phyloP scores from a whole-genome alignment of 2,888 invertebrate genomes.

The Aphidoletes aphidimyza region DNA sequence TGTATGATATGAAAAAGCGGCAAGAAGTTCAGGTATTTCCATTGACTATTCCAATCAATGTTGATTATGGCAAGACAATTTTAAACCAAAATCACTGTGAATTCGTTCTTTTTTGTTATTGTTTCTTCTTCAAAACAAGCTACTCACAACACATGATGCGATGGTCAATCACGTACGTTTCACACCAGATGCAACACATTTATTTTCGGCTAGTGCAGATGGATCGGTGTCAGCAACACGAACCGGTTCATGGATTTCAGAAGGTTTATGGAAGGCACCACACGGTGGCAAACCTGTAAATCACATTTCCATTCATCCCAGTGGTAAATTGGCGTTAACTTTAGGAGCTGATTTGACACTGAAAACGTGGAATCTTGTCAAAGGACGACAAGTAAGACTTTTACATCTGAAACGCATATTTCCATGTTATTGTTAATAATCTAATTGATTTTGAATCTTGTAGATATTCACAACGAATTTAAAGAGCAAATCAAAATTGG shows the following conservation, averaged over 20 bases:
- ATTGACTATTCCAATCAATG: not conserved
- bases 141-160: slow-evolving; percentile 82
- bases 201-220: slow-evolving; percentile 87
- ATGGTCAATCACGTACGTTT: slow-evolving; percentile 84
- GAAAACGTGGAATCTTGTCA: slow-evolving; percentile 93
- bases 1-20: slow-evolving; percentile 83
- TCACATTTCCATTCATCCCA: slow-evolving; percentile 84
- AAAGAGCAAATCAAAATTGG: slow-evolving; percentile 71
- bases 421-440: not conserved
- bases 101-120: too few species aligned
- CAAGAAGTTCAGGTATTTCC: slow-evolving; percentile 78
- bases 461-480: slow-evolving; percentile 54
- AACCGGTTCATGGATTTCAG: slow-evolving; percentile 85
- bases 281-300: slow-evolving; percentile 83
- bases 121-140: slow-evolving; percentile 57
- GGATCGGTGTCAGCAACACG: slow-evolving; percentile 84
- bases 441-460: not conserved
- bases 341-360: slow-evolving; percentile 86
- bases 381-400: slow-evolving; percentile 79
- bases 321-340: slow-evolving; percentile 88
- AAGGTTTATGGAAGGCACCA: slow-evolving; percentile 83
- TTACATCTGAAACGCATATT: not conserved
- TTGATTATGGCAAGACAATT: not conserved
- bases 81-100: not conserved
- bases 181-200: slow-evolving; percentile 79